Conservation (phyloP, 1,140 invertebrate genomes). For the Drosophila biarmipes region DNA sequence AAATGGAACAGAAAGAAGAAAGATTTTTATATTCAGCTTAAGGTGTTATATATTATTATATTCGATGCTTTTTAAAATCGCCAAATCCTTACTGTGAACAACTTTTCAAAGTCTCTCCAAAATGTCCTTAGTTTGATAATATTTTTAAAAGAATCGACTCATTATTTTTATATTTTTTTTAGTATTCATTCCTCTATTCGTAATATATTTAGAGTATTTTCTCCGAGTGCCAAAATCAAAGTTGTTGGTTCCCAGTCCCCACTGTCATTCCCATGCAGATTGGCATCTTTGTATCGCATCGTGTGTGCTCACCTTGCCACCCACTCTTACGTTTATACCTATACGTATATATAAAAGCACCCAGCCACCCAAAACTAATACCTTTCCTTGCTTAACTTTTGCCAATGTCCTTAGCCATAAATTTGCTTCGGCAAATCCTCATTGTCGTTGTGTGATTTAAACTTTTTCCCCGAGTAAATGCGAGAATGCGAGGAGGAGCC, state of each 20-base stretch:
- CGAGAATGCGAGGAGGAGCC: slow-evolving; percentile 10
- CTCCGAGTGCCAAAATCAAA: slow-evolving; percentile 10
- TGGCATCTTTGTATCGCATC: slow-evolving; percentile 69
- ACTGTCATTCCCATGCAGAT: slow-evolving; percentile 60
- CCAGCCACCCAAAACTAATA: slow-evolving; percentile 37
- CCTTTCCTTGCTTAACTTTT: slow-evolving; percentile 69
- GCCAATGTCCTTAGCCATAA: slow-evolving; percentile 80
- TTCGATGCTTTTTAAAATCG: too few relatives aligned
- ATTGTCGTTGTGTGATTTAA: slow-evolving; percentile 84
- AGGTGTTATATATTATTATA: too few relatives aligned
- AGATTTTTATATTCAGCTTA: too few relatives aligned
- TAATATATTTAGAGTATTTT: neutral
- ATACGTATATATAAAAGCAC: slow-evolving; percentile 49
- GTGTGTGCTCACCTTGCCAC: slow-evolving; percentile 38
- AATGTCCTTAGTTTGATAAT: too few relatives aligned
- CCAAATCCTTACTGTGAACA: too few relatives aligned
- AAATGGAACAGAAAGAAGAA: too few relatives aligned
- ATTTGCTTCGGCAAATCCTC: slow-evolving; percentile 79
- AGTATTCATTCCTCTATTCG: neutral
- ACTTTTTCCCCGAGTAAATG: slow-evolving; percentile 58
- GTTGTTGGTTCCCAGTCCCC: slow-evolving; percentile 9
- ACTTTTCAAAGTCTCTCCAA: too few relatives aligned
- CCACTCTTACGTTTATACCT: neutral
- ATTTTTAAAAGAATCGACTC: too few relatives aligned
- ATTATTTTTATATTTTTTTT: neutral